phyloP scores from a whole-genome alignment of 2,113 vertebrate species.

The Gobiocypris rarus region DNA sequence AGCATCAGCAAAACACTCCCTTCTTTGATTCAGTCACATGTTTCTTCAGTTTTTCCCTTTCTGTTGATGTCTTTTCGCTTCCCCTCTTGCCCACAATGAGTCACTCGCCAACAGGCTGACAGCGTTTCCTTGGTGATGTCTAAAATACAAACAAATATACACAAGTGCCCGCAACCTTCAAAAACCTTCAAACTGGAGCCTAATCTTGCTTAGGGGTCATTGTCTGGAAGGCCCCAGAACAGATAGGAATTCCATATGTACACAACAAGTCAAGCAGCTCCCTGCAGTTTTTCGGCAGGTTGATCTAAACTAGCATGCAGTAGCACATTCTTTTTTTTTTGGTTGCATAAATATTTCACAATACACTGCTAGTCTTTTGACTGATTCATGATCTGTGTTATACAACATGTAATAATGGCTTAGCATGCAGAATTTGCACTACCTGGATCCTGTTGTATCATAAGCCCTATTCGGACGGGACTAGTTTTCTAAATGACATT shows the following conservation, averaged over 20 bases:
- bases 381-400: background rate
- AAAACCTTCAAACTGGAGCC: background rate
- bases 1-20: conserved; percentile 21
- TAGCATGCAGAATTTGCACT: background rate
- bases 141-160: conserved; percentile 51
- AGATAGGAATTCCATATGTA: conserved; percentile 27
- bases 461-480: no score
- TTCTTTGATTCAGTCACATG: conserved; percentile 29
- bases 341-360: background rate
- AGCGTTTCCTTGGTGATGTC: conserved; percentile 47
- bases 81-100: conserved; percentile 56
- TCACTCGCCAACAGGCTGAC: conserved; percentile 45
- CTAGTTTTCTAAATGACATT: no score
- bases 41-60: conserved; percentile 26
- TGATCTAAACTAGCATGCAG: background rate
- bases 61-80: conserved; percentile 33
- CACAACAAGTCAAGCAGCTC: background rate
- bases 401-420: background rate
- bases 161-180: background rate
- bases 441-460: no score
- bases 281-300: background rate
- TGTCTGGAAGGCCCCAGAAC: conserved; percentile 20
- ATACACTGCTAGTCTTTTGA: background rate
- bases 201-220: conserved; percentile 21
- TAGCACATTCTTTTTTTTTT: background rate